These are phyloP conservation scores for Lypha dubia DNA, from an alignment of 2,888 invertebrate species.

Conservation along the genomic window DNA sequence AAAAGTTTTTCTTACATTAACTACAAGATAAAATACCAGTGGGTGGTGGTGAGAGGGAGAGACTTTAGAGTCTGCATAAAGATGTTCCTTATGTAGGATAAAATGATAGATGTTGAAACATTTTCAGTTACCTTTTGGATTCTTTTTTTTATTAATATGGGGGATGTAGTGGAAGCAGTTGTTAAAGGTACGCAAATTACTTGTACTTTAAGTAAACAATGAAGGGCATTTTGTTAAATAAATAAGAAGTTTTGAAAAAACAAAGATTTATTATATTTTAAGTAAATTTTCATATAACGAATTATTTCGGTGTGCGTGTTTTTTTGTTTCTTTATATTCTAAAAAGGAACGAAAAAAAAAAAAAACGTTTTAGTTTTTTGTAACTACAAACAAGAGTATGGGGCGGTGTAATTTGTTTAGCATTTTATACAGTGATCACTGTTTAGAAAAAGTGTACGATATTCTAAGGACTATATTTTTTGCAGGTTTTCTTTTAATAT, in stretches of 20 bases:
- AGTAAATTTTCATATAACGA: slow-evolving; percentile 53
- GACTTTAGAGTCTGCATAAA: neutral
- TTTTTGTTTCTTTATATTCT: neutral
- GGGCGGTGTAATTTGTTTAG: neutral
- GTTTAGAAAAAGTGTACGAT: too few relatives aligned
- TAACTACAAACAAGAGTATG: neutral
- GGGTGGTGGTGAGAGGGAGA: neutral
- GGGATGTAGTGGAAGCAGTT: neutral
- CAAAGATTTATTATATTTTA: slow-evolving; percentile 63
- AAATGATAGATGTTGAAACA: slow-evolving; percentile 2
- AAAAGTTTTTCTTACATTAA: slow-evolving; percentile 73
- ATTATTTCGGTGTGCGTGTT: slow-evolving; percentile 20
- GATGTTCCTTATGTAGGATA: neutral
- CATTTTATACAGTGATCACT: too few relatives aligned
- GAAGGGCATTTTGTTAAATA: slow-evolving; percentile 29
- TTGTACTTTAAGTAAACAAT: slow-evolving; percentile 36
- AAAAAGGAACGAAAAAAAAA: too few relatives aligned
- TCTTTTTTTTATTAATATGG: neutral
- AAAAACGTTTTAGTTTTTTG: neutral
- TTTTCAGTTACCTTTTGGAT: slow-evolving; percentile 17
- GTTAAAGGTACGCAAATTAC: slow-evolving; percentile 54
- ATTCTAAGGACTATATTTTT: too few relatives aligned
- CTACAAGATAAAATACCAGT: slow-evolving; percentile 48
- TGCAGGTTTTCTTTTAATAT: too few relatives aligned
- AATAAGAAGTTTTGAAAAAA: slow-evolving; percentile 26